Conservation (phyloP, 2,888 invertebrate genomes). For the Euproctis similis region DNA sequence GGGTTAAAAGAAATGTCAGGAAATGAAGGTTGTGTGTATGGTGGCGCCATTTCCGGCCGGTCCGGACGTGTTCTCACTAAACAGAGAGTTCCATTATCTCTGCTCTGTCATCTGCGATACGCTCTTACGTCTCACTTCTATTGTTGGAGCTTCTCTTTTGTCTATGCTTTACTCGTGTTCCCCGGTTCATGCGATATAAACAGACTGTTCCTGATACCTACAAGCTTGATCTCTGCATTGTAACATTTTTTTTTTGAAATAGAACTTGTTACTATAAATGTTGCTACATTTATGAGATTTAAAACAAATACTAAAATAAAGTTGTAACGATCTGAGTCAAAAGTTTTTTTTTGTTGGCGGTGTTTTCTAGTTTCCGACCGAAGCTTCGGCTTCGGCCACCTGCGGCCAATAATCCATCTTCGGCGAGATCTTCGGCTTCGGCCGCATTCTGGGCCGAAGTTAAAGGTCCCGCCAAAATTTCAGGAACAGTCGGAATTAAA, state of each 20-base stretch:
- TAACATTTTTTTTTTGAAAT: conserved; percentile 21
- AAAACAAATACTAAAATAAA: too few relatives aligned
- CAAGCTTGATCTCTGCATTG: conserved; percentile 27
- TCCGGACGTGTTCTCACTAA: conserved; percentile 47
- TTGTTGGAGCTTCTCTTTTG: conserved; percentile 35
- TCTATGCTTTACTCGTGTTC: conserved; percentile 15
- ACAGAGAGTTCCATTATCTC: conserved; percentile 47
- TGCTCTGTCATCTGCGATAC: conserved; percentile 44
- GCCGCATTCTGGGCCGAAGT: too few relatives aligned
- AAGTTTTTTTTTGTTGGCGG: too few relatives aligned
- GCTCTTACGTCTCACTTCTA: conserved; percentile 37
- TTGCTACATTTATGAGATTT: conserved; percentile 6
- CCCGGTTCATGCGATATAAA: conserved; percentile 27
- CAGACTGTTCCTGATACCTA: conserved; percentile 29
- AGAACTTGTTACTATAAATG: conserved; percentile 20
- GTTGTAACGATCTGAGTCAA: too few relatives aligned
- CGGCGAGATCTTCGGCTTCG: too few relatives aligned
- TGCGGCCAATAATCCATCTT: too few relatives aligned
- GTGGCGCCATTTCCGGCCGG: conserved; percentile 56
- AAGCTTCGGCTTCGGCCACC: too few relatives aligned
- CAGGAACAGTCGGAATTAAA: too few relatives aligned
- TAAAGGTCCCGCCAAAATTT: too few relatives aligned
- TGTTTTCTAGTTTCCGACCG: too few relatives aligned
- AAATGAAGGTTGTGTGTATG: conserved; percentile 67
- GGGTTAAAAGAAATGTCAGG: conserved; percentile 49